Conservation (phyloP, 2,888 invertebrate species). For the Chromoteleia sp. region DNA sequence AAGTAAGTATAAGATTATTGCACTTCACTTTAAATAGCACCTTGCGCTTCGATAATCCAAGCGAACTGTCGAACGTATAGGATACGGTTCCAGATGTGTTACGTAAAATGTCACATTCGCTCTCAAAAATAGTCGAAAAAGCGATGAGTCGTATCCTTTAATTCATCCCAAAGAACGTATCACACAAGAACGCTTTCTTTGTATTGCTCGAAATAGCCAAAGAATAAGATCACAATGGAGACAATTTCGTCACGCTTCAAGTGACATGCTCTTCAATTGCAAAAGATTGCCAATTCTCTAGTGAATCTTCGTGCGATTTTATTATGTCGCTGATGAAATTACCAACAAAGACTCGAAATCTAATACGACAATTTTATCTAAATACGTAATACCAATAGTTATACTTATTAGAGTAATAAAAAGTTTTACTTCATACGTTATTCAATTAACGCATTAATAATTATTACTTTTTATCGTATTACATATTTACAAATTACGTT, state of each 20-base stretch:
- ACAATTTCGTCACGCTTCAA: conserved; percentile 66
- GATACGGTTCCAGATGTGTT: conserved; percentile 42
- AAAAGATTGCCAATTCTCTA: conserved; percentile 62
- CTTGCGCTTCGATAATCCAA: conserved; percentile 74
- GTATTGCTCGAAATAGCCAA: conserved; percentile 64
- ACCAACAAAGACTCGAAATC: conserved; percentile 22
- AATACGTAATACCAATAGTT: background rate
- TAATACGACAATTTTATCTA: background rate
- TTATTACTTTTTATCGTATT: too few species aligned
- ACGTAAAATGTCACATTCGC: conserved; percentile 74
- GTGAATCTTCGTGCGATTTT: conserved; percentile 53
- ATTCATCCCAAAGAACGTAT: conserved; percentile 67
- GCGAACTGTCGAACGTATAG: conserved; percentile 46
- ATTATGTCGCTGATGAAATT: conserved; percentile 55
- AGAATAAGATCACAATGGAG: conserved; percentile 65
- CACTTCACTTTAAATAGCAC: conserved; percentile 73
- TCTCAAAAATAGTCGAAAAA: conserved; percentile 70
- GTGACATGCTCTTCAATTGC: conserved; percentile 57
- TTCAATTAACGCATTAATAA: too few species aligned
- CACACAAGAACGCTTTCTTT: conserved; percentile 71
- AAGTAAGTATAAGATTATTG: too few species aligned
- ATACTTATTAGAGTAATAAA: too few species aligned
- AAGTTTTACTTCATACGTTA: too few species aligned
- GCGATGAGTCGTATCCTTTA: conserved; percentile 72
- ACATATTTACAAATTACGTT: too few species aligned